Percentiles rank a stretch among this genome's conserved stretches.
Evolutionary conservation across 2,797 vertebrate species (phyloP).

Genomic region (Valencia hispanica): DNA sequence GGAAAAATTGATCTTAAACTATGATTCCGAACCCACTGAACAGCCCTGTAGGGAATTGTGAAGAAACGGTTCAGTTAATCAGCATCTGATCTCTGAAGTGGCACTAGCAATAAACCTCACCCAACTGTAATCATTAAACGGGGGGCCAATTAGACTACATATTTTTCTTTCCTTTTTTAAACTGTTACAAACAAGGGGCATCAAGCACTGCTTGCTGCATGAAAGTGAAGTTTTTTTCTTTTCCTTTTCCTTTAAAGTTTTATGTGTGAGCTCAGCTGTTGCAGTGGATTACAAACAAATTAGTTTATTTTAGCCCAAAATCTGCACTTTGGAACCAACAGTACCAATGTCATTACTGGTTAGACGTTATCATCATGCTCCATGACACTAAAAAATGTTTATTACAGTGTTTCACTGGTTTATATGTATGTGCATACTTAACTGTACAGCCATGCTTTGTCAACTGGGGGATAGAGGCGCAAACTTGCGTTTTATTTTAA

Average conservation of each 20-base stretch:
- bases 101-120: conserved; percentile 73
- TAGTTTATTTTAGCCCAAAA: neutral
- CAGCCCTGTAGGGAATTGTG: conserved; percentile 17
- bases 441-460: conserved; percentile 83
- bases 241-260: neutral
- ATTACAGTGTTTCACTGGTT: conserved; percentile 87
- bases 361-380: conserved; percentile 72
- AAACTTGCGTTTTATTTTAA: conserved; percentile 78
- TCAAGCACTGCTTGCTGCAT: conserved; percentile 49
- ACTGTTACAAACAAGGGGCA: conserved; percentile 36
- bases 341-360: conserved; percentile 65
- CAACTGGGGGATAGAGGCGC: conserved; percentile 75
- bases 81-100: conserved; percentile 62
- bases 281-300: conserved; percentile 58
- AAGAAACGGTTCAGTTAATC: conserved; percentile 44
- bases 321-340: conserved; percentile 9
- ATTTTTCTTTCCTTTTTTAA: conserved; percentile 14
- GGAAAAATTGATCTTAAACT: conserved; percentile 42
- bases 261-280: conserved; percentile 55
- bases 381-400: conserved; percentile 89
- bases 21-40: conserved; percentile 33
- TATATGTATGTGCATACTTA: conserved; percentile 76
- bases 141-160: conserved; percentile 64
- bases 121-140: conserved; percentile 60
- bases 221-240: conserved; percentile 32